Base-by-base conservation (phyloP, 2,797 vertebrate species). In the Phaenicophaeus curvirostris region DNA sequence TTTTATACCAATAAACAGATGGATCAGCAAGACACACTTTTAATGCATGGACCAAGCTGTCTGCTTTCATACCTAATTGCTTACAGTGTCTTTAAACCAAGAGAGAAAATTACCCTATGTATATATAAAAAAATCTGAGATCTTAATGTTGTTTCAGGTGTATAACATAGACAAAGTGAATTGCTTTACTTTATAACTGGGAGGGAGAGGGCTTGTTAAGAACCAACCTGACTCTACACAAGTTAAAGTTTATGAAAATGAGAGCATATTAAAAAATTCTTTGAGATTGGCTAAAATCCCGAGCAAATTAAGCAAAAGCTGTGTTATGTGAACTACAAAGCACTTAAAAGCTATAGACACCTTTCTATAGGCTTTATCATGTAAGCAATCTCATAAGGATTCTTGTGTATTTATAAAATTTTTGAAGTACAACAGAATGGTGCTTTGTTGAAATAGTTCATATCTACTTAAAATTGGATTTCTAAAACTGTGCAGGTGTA, bases 281-380 rank as follows among this genome's bases (percentile, higher is more conserved):
- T 57, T 39, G 6, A 78, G 33, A 85, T 65, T 72, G 63, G 28
- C 27, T 87, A 77, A 75, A 86, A 53, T 3, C 1, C 13, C 27
- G 39, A 58, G 15, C 3, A 93, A 72, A 75, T 66, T 7, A 93
- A 86, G 42, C 46, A 82, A 74, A 94, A 68, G 19, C 39, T 48
- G 16, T 65, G 41, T 67, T 82, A 65, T 21, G 68, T 94, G 66
- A 92, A 87, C 55, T 57, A 77, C 73, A 93, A 94, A 96, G 42
- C 72, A 93, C 30, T 71, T 93, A 57, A 83, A 94, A 89, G n/a
- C 74, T 74, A 44, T 28, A 85, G 53, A 80, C 24, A 50, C 59
- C 48, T 87, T 93, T 87, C 78, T 48, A 9, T 31, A 83, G 84
- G 72, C 57, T 81, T 59, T 77, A 39, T 31, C 19, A 21, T 20